Percentiles rank a stretch among this genome's conserved stretches.
Evolutionary conservation across 2,888 invertebrate species (phyloP).

Genomic region (Drosophila mettleri): DNA sequence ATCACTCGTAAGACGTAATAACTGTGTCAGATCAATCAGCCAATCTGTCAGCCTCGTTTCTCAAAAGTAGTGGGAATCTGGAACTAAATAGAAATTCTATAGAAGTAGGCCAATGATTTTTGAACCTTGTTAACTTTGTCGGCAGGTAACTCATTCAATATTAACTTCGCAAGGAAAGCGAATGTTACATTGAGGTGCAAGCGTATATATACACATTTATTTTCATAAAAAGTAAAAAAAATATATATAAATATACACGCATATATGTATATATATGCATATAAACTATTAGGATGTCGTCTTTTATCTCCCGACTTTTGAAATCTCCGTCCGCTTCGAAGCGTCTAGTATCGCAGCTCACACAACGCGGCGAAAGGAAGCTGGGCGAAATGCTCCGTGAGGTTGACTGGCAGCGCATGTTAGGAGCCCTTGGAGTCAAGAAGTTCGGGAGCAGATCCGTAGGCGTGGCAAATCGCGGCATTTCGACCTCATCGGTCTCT

Average conservation of each 20-base stretch:
- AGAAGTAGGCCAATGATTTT: conserved; percentile 25
- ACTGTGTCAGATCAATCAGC: too few relatives aligned
- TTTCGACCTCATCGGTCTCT: conserved; percentile 49
- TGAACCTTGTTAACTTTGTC: background rate
- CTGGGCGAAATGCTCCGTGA: conserved; percentile 40
- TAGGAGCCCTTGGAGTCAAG: conserved; percentile 23
- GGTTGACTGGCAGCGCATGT: conserved; percentile 39
- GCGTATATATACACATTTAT: conserved; percentile 15
- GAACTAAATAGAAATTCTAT: background rate
- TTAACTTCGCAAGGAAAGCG: conserved; percentile 12
- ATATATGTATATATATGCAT: too few relatives aligned
- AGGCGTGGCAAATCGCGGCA: conserved; percentile 32
- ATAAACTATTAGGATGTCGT: conserved; percentile 45
- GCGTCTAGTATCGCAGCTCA: conserved; percentile 65
- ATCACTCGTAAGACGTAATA: too few relatives aligned
- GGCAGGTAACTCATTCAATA: conserved; percentile 13
- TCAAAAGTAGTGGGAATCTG: background rate
- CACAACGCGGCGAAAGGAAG: conserved; percentile 53
- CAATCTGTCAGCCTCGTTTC: background rate
- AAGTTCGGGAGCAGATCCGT: background rate
- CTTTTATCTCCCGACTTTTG: conserved; percentile 55
- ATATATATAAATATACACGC: background rate
- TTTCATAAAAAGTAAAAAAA: background rate
- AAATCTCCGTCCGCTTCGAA: conserved; percentile 49
- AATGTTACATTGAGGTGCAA: conserved; percentile 3